These are phyloP conservation scores for Herminia tarsipennalis DNA, from an alignment of 2,888 invertebrate genomes.

Conservation along the genomic window DNA sequence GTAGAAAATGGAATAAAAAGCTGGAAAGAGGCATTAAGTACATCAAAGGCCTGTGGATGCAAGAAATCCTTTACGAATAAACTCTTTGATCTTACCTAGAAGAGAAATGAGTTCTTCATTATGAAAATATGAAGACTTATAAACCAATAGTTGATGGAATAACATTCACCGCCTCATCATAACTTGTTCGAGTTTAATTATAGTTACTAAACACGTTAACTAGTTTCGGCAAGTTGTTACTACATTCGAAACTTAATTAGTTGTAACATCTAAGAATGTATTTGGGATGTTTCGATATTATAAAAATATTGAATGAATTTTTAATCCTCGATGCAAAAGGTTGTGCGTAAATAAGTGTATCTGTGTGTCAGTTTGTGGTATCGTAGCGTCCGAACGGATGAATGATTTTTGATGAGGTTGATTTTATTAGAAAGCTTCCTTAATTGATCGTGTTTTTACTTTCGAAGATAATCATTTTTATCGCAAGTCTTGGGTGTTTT, in stretches of 20 bases:
- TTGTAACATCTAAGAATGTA: conserved; percentile 52
- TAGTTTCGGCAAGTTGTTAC: conserved; percentile 73
- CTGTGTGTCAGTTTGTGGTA: background rate
- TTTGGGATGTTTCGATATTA: background rate
- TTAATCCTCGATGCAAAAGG: background rate
- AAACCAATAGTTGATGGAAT: conserved; percentile 35
- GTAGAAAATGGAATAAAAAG: conserved; percentile 29
- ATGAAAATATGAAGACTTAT: conserved; percentile 10
- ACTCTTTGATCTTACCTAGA: conserved; percentile 41
- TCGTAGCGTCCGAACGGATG: too few species aligned
- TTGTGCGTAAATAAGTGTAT: too few species aligned
- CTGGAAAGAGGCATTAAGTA: conserved; percentile 30
- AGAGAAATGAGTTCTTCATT: conserved; percentile 18
- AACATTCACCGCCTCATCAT: conserved; percentile 54
- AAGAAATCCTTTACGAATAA: conserved; percentile 40
- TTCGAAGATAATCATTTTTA: too few species aligned
- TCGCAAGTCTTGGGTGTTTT: too few species aligned
- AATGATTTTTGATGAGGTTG: too few species aligned
- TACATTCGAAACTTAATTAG: conserved; percentile 68
- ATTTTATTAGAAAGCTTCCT: too few species aligned
- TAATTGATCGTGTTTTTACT: too few species aligned
- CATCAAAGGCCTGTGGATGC: conserved; percentile 39
- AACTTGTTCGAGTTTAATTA: conserved; percentile 69
- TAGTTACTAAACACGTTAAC: conserved; percentile 67
- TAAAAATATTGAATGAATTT: conserved; percentile 1